Evolutionary conservation across 2,797 vertebrate species (phyloP).

Genomic region (Columba guinea): DNA sequence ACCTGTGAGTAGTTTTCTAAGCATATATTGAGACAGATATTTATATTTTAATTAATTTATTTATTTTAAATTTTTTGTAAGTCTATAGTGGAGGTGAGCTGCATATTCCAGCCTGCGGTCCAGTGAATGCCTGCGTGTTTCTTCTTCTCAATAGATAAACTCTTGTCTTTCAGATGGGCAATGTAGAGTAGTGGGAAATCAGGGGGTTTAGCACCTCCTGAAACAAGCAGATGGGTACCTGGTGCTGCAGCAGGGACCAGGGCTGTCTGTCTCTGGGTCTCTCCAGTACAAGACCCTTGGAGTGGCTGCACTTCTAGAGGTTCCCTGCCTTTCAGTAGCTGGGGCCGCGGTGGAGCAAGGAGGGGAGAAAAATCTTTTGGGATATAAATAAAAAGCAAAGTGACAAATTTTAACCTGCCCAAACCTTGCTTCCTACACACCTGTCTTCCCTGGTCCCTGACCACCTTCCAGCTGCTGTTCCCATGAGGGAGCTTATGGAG

Average conservation of each 20-base stretch:
- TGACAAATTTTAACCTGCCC: not conserved
- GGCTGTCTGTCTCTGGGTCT: not conserved
- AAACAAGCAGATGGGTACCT: not conserved
- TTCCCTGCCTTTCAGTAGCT: not conserved
- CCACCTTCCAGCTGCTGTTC: accelerated
- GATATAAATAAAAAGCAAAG: accelerated
- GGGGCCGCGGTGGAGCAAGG: not conserved
- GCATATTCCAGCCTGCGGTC: not conserved
- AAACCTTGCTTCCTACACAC: not conserved
- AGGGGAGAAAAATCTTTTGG: not conserved
- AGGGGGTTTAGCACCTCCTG: not conserved
- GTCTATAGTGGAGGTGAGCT: not conserved
- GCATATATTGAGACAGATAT: not conserved
- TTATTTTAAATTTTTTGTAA: not conserved
- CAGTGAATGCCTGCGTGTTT: not conserved
- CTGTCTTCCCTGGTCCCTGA: not conserved
- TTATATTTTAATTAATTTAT: not conserved
- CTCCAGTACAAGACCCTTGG: not conserved
- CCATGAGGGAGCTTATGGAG: not conserved
- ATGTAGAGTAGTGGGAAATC: not conserved
- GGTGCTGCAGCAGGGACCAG: not conserved
- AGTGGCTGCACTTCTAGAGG: not conserved
- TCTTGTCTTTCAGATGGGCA: not conserved
- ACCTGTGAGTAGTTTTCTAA: conserved; percentile 4
- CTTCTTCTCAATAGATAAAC: not conserved